Conservation (phyloP, 2,888 invertebrate species). For the Trissolcus japonicus region DNA sequence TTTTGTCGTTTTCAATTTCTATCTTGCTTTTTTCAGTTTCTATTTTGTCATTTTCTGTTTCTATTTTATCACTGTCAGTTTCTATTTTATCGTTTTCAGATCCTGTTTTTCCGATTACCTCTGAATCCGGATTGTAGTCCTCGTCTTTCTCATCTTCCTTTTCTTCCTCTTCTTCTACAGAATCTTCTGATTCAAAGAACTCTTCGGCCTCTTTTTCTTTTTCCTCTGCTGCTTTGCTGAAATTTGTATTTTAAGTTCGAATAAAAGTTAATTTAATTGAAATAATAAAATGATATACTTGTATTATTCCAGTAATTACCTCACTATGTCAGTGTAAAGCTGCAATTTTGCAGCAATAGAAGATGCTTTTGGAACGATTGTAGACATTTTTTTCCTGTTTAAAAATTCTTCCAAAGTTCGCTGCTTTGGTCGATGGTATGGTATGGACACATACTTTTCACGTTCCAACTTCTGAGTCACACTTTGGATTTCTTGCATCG, state of each 20-base stretch:
- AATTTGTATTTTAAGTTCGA: slow-evolving; percentile 6
- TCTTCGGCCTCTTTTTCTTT: slow-evolving; percentile 85
- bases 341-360: slow-evolving; percentile 78
- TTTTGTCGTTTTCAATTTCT: not conserved
- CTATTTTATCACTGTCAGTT: not conserved
- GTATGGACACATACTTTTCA: slow-evolving; percentile 85
- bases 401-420: slow-evolving; percentile 88
- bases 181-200: slow-evolving; percentile 85
- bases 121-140: slow-evolving; percentile 16
- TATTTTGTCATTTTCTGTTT: not conserved
- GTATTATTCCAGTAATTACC: slow-evolving; percentile 58
- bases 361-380: slow-evolving; percentile 68
- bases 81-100: slow-evolving; percentile 2
- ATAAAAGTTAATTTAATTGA: no score
- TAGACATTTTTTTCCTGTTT: slow-evolving; percentile 74
- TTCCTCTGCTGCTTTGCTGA: slow-evolving; percentile 83
- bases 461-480: slow-evolving; percentile 89
- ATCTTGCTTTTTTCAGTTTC: not conserved
- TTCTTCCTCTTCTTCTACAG: slow-evolving; percentile 71
- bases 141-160: slow-evolving; percentile 15
- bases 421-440: slow-evolving; percentile 91
- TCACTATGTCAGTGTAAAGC: slow-evolving; percentile 80
- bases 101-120: slow-evolving; percentile 3
- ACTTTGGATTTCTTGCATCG: slow-evolving; percentile 86
- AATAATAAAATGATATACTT: no score